Evolutionary conservation across 2,888 invertebrate genomes (phyloP).

Genomic region (Pollenia labialis): DNA sequence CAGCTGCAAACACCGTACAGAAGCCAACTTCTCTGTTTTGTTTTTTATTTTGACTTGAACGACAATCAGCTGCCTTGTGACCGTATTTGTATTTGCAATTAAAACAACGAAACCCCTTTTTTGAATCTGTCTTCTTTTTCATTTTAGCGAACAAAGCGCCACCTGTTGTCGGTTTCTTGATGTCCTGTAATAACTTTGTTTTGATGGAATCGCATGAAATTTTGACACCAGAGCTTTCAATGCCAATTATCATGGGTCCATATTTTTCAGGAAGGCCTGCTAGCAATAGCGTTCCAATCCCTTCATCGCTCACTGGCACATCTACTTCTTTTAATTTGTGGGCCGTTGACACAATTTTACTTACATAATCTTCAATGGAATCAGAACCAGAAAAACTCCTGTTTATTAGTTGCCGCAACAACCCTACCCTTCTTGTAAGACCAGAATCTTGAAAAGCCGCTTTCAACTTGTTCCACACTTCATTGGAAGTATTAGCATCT

Average conservation of each 20-base stretch:
- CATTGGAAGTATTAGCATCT: conserved; percentile 54
- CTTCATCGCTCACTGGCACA: conserved; percentile 20
- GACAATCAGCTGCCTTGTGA: conserved; percentile 34
- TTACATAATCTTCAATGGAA: conserved; percentile 40
- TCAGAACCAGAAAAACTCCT: conserved; percentile 18
- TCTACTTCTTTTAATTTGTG: conserved; percentile 33
- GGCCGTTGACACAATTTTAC: conserved; percentile 30
- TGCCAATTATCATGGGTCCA: conserved; percentile 63
- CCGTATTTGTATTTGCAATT: conserved; percentile 35
- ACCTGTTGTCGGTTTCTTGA: conserved; percentile 2
- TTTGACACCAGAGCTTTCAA: conserved; percentile 56
- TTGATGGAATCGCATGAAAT: conserved; percentile 54
- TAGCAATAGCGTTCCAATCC: conserved; percentile 57
- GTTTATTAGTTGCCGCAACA: conserved; percentile 30
- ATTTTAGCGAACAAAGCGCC: not conserved
- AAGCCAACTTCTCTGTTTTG: conserved; percentile 23
- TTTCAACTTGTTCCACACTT: conserved; percentile 67
- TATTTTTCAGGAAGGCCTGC: conserved; percentile 55
- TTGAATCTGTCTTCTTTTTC: not conserved
- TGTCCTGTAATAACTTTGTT: conserved; percentile 52
- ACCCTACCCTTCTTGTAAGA: conserved; percentile 23
- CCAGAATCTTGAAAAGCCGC: conserved; percentile 59
- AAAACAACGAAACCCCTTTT: conserved; percentile 45
- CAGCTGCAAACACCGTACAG: conserved; percentile 32
- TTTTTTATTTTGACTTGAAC: not conserved